A percentile compares a stretch with the other conserved stretches of the same genome.
phyloP scores from a whole-genome alignment of 2,797 vertebrate genomes.

The Crenuchus spilurus region DNA sequence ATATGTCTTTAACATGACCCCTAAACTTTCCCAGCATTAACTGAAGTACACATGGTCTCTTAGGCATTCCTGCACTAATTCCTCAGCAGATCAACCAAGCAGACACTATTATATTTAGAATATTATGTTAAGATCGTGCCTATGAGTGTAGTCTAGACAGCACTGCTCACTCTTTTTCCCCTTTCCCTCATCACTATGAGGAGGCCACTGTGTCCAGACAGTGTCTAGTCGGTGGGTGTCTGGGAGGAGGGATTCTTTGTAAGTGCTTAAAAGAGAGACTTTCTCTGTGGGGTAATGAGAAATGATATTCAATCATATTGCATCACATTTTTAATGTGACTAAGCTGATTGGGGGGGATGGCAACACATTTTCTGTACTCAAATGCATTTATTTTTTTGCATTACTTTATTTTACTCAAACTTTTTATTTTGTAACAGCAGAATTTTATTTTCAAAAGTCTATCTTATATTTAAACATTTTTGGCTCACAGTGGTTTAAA shows the following conservation, averaged over 20 bases:
- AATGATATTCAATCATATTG: not conserved
- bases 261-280: conserved; percentile 5
- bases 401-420: too few species aligned
- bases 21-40: not conserved
- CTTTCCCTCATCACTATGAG: conserved; percentile 11
- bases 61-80: not conserved
- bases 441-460: too few species aligned
- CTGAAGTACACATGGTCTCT: not conserved
- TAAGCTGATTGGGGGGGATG: too few species aligned
- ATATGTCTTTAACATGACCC: too few species aligned
- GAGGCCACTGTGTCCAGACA: conserved; percentile 16
- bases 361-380: too few species aligned
- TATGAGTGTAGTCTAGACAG: conserved; percentile 1
- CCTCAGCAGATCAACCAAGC: not conserved
- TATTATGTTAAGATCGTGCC: not conserved
- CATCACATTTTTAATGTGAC: not conserved
- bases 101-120: not conserved
- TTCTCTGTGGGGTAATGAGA: not conserved
- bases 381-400: too few species aligned
- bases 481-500: too few species aligned
- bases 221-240: conserved; percentile 39
- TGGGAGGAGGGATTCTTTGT: conserved; percentile 45
- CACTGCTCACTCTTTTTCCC: conserved; percentile 37
- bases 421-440: too few species aligned
- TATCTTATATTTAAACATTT: too few species aligned